phyloP scores from a whole-genome alignment of 2,113 vertebrate genomes.

The Mesoclemmys tuberculata region DNA sequence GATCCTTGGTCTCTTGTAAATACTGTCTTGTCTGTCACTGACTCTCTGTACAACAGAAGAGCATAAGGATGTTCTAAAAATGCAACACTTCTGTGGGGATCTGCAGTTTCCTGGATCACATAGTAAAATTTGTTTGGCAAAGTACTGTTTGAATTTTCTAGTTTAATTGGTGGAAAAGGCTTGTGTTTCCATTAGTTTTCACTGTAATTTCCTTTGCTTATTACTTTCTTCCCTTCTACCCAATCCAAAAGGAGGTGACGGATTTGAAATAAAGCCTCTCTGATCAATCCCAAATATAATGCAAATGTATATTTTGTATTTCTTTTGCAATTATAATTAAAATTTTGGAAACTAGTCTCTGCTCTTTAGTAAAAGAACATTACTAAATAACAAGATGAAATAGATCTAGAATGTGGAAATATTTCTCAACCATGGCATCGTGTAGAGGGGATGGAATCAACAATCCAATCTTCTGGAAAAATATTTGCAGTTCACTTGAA shows the following conservation, averaged over 20 bases:
- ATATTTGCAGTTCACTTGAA: neutral
- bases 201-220: conserved; percentile 21
- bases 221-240: neutral
- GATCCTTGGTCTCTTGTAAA: conserved; percentile 37
- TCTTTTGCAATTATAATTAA: conserved; percentile 32
- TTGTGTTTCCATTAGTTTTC: neutral
- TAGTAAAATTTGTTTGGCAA: neutral
- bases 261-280: conserved; percentile 12
- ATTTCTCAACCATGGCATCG: neutral
- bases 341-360: conserved; percentile 33
- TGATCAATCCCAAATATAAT: conserved; percentile 24
- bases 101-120: neutral
- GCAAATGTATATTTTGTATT: conserved; percentile 51
- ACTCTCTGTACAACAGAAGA: conserved; percentile 23
- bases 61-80: conserved; percentile 58
- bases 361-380: neutral
- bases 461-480: neutral
- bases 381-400: neutral
- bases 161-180: conserved; percentile 30
- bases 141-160: conserved; percentile 20
- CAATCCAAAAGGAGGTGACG: neutral
- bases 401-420: neutral
- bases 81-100: conserved; percentile 44
- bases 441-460: neutral
- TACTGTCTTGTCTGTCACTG: conserved; percentile 3